phyloP scores from a whole-genome alignment of 2,797 vertebrate genomes.

The Glossophaga mutica region DNA sequence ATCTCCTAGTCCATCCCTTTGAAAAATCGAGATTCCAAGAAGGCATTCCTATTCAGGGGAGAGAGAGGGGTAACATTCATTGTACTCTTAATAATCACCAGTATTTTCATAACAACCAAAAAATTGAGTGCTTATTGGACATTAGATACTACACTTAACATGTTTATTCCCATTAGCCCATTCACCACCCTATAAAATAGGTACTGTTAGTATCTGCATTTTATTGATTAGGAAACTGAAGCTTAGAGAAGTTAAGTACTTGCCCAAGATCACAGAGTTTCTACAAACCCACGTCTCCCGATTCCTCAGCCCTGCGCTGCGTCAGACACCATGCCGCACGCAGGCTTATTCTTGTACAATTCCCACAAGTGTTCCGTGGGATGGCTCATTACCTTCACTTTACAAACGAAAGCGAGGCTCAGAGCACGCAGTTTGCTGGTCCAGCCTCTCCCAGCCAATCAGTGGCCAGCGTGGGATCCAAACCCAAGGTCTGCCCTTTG shows the following conservation, averaged over 20 bases:
- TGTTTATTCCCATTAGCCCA: background rate
- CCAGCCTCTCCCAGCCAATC: background rate
- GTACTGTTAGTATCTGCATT: background rate
- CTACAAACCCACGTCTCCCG: background rate
- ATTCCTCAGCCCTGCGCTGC: background rate
- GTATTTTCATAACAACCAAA: background rate
- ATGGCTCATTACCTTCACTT: background rate
- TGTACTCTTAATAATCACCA: background rate
- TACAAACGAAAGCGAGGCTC: background rate
- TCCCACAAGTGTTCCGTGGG: background rate
- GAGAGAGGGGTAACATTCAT: background rate
- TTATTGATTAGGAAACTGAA: background rate
- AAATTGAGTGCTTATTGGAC: background rate
- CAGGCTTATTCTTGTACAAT: background rate
- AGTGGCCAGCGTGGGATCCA: background rate
- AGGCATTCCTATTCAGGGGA: background rate
- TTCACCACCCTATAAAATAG: background rate
- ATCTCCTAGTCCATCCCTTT: background rate
- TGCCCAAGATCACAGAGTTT: background rate
- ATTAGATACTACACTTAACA: background rate
- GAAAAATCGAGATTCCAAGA: background rate
- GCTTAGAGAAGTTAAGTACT: background rate
- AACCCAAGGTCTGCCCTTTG: background rate
- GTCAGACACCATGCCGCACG: background rate
- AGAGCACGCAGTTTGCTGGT: background rate